Conservation (phyloP, 2,797 vertebrate genomes). For the Sarcophilus harrisii region DNA sequence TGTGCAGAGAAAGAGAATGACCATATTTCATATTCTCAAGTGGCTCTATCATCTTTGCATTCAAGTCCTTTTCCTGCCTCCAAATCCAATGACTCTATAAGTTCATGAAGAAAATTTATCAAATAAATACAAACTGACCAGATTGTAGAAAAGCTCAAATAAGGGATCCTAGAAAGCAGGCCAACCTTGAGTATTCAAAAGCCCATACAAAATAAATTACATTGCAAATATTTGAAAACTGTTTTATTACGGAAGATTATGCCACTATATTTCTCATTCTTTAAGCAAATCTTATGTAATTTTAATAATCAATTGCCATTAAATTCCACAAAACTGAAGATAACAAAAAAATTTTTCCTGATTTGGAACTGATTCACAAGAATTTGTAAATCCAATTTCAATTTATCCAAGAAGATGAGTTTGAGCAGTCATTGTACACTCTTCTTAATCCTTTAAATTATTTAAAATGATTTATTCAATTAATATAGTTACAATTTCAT, state of each 20-base stretch:
- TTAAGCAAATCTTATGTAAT: neutral
- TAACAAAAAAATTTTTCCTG: neutral
- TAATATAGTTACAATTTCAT: constrained; percentile 9
- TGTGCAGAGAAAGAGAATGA: neutral
- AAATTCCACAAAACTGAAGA: neutral
- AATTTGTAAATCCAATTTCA: neutral
- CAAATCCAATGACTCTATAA: neutral
- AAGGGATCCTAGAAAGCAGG: neutral
- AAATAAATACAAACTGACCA: neutral
- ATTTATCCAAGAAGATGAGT: neutral
- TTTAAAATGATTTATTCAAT: neutral
- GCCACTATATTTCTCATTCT: neutral
- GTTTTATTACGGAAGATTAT: neutral
- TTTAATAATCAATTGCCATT: neutral
- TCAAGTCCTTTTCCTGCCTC: neutral
- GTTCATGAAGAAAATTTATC: neutral
- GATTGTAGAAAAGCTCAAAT: neutral
- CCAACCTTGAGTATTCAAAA: neutral
- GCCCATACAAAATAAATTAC: neutral
- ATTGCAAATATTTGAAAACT: neutral
- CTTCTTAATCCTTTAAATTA: neutral
- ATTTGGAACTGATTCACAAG: neutral
- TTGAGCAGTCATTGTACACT: neutral
- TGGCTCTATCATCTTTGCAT: neutral
- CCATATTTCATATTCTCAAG: neutral